Percentiles rank a stretch among this genome's conserved stretches.
Conservation (phyloP, 2,797 vertebrate species). For the Poecilia picta region DNA sequence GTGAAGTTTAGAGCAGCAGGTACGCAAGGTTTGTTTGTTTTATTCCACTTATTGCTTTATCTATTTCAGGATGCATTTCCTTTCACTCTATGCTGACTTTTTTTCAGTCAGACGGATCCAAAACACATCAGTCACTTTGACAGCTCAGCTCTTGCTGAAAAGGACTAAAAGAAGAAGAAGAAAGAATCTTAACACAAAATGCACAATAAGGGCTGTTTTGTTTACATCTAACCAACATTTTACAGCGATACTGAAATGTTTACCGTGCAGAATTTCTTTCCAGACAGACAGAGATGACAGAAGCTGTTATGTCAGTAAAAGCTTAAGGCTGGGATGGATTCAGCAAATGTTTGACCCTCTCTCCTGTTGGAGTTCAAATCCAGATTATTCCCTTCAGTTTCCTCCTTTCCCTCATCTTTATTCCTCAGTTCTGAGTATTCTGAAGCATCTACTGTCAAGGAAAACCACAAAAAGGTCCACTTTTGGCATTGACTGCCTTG, state of each 20-base stretch:
- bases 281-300: constrained; percentile 25
- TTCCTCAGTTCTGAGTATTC: constrained; percentile 13
- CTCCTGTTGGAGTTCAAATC: constrained; percentile 25
- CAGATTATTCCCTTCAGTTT: constrained; percentile 19
- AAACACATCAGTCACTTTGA: constrained; percentile 36
- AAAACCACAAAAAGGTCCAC: constrained; percentile 24
- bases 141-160: constrained; percentile 17
- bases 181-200: constrained; percentile 14
- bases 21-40: background rate
- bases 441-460: constrained; percentile 13
- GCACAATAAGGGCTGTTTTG: constrained; percentile 31
- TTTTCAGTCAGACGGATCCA: constrained; percentile 1
- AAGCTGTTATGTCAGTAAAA: constrained; percentile 49
- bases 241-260: constrained; percentile 59
- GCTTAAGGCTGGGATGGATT: constrained; percentile 34
- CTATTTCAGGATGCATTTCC: background rate
- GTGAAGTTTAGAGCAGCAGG: background rate
- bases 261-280: constrained; percentile 23
- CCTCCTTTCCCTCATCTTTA: background rate
- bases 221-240: constrained; percentile 31
- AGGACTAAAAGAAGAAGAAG: background rate
- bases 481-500: constrained; percentile 23
- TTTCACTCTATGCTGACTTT: background rate
- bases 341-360: constrained; percentile 39
- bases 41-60: background rate